Conservation (phyloP, 2,888 invertebrate genomes). For the Coleophora deauratella region DNA sequence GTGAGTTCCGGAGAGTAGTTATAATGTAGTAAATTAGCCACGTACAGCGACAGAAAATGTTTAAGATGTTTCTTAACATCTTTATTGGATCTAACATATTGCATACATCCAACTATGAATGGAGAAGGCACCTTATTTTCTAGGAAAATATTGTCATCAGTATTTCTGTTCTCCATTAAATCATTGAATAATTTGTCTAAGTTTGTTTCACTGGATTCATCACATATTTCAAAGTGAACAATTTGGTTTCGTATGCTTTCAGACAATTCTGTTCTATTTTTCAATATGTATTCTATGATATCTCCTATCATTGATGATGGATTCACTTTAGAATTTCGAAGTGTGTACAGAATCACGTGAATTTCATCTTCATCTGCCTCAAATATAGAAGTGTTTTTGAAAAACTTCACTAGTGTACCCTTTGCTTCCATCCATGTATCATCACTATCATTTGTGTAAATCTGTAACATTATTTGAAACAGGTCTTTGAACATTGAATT, state of each 20-base stretch:
- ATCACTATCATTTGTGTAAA: constrained; percentile 54
- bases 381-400: constrained; percentile 78
- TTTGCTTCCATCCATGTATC: constrained; percentile 68
- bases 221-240: constrained; percentile 48
- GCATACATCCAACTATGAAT: constrained; percentile 58
- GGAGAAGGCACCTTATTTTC: constrained; percentile 56
- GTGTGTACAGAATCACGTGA: constrained; percentile 77
- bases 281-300: constrained; percentile 48
- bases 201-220: constrained; percentile 38
- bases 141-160: constrained; percentile 44
- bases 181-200: constrained; percentile 53
- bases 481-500: constrained; percentile 70
- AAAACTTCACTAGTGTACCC: constrained; percentile 68
- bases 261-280: constrained; percentile 41
- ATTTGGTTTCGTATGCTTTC: constrained; percentile 47
- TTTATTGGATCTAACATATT: constrained; percentile 44
- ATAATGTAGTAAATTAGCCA: constrained; percentile 74
- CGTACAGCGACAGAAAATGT: constrained; percentile 52
- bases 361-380: constrained; percentile 78
- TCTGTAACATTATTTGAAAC: constrained; percentile 71
- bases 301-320: constrained; percentile 47
- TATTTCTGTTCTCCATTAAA: constrained; percentile 45
- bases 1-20: constrained; percentile 72
- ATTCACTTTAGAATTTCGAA: constrained; percentile 46
- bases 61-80: constrained; percentile 48